Evolutionary conservation across 2,888 invertebrate species (phyloP), one percentile per base, ranked within the genome.

Genomic region (Mesorhabditis belari): DNA sequence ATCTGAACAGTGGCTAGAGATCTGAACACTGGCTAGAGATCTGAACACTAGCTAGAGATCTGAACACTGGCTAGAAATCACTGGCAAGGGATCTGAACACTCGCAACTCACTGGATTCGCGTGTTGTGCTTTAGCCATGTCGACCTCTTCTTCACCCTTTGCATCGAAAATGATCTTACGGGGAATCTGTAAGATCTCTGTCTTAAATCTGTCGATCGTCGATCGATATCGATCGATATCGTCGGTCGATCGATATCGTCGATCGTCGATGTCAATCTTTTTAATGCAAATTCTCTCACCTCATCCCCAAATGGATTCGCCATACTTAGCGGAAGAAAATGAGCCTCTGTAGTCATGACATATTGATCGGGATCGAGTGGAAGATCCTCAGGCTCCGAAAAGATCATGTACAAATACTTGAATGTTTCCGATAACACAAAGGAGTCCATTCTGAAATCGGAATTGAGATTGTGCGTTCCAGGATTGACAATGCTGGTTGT

Each of bases 371-470:
- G 79, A 64, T 85, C 82, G 52, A 85, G 70, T 3, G 81, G 59
- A 54, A 81, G 57, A 49, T 71, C 71, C n/a, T 58, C 63, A 3
- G 67, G 88, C 73, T 94, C 89, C 35, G 92, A 88, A 82, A 96
- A 98, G 61, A 98, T 84, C 81, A 98, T 86, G 83, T 88, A 98
- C 9, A 98, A 85, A 82, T 98, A 98, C 83, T 98, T 98, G 80
- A 98, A 90, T 0, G 96, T 98, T 84, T 98, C 96, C 0, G 96
- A 91, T 1, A 98, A 85, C 0, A 98, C 92, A 84, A 92, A 98
- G 0, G 95, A 95, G 82, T 98, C 96, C 94, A 98, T 94, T 68
- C 94, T 87, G 74, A 44, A 77, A 35, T 12, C 17, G 35, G 35
- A 6, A 35, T 35, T 17, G 17, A 35, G 51, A 6, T n/a, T 9